phyloP scores from a whole-genome alignment of 2,797 vertebrate species.

The Phrynocephalus vlangalii region DNA sequence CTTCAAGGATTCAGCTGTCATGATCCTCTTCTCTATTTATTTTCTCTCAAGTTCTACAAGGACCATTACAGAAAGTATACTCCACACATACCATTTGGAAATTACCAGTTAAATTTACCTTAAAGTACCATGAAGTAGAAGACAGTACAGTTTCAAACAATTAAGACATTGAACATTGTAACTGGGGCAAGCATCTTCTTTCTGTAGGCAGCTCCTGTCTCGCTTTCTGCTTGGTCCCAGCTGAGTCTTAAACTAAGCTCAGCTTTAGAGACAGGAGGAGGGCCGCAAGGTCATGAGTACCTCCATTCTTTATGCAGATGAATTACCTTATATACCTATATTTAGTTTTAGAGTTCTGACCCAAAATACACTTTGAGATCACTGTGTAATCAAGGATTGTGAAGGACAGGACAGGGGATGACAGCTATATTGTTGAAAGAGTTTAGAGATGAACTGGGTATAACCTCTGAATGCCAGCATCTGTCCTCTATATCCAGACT shows the following conservation, averaged over 20 bases:
- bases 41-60: background rate
- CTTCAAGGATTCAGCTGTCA: background rate
- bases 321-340: background rate
- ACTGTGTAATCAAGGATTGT: background rate
- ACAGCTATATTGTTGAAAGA: background rate
- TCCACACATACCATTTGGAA: background rate
- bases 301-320: background rate
- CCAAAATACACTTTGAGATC: background rate
- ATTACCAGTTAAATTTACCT: background rate
- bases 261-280: background rate
- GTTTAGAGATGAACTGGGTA: background rate
- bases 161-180: background rate
- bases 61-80: background rate
- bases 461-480: background rate
- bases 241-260: background rate
- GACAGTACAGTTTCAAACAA: background rate
- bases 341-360: background rate
- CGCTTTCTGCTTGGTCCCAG: background rate
- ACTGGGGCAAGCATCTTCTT: background rate
- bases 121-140: background rate
- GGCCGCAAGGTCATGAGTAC: background rate
- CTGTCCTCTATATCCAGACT: background rate
- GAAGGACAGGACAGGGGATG: too few relatives aligned
- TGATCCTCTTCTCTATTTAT: background rate
- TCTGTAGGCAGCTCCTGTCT: background rate